A percentile compares a stretch with the other conserved stretches of the same genome.
Evolutionary conservation across 2,113 vertebrate genomes (phyloP).

Genomic region (Arothron firmamentum): DNA sequence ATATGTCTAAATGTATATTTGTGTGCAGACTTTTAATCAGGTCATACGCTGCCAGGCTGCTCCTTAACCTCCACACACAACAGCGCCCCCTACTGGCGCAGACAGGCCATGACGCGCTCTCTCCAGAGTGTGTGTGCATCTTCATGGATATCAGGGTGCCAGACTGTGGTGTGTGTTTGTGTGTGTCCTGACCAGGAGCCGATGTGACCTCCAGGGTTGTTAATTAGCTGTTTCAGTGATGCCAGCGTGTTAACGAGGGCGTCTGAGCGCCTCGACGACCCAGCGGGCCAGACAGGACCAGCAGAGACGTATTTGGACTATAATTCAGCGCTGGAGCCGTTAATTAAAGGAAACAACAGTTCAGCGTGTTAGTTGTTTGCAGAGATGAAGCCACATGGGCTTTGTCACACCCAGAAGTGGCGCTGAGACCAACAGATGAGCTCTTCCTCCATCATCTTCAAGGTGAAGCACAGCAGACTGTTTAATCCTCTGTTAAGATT

Average conservation of each 20-base stretch:
- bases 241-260: not conserved
- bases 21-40: constrained; percentile 53
- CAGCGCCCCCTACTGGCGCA: constrained; percentile 38
- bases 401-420: constrained; percentile 13
- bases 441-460: not conserved
- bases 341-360: constrained; percentile 21
- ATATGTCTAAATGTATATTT: constrained; percentile 22
- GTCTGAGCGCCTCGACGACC: not conserved
- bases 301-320: constrained; percentile 39
- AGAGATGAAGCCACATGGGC: constrained; percentile 7
- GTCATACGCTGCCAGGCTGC: constrained; percentile 34
- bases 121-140: constrained; percentile 23
- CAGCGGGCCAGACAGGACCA: constrained; percentile 11
- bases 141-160: not conserved
- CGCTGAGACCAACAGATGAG: not conserved
- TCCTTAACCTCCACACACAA: constrained; percentile 40
- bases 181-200: not conserved
- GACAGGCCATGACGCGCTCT: constrained; percentile 37
- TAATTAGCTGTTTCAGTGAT: not conserved
- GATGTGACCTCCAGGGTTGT: not conserved
- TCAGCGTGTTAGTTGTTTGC: constrained; percentile 10
- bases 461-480: not conserved
- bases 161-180: not conserved
- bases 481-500: constrained; percentile 71
- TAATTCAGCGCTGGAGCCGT: constrained; percentile 41